Base-by-base conservation (phyloP, 2,888 invertebrate species). In the Drosophila austrosaltans region DNA sequence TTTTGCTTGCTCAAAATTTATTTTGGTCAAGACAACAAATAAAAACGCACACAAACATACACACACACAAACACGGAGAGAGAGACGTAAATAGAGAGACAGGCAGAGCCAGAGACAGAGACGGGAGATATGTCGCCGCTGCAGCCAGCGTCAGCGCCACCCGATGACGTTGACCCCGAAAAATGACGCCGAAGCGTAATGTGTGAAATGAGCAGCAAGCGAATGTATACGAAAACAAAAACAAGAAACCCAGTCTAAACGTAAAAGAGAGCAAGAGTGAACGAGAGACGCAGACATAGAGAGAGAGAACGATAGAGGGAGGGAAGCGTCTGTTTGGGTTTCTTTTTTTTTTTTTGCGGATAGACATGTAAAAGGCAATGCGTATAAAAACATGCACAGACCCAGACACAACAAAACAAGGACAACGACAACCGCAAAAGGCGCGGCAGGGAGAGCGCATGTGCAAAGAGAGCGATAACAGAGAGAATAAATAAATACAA, bases 141-240 rank as follows among this genome's bases (percentile, higher is more conserved):
- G 75, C 86, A 81, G 82, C 69, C 83, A 75, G 81, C 86, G 70
- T 42, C 69, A 69, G 73, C 76, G 83, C 89, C 90, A 90, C 89
- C 91, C 91, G 84, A 90, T 90, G 90, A 90, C 90, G 90, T 90
- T 90, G 90, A 90, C 90, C 90, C 90, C 90, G 87, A 90, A 90
- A 89, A 89, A 78, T 81, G 76, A 87, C 78, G 87, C 66, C 66
- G 79, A 82, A 89, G 74, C 78, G 80, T 85, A 85, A 89, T 85
- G 78, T 89, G 89, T 81, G 82, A 89, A 84, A 79, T 77, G 62
- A 53, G 69, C 75, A 74, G 64, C 48, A 48, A 54, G 66, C 82
- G 85, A 89, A 87, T 84, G 77, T 77, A 78, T 82, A 89, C 70
- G 87, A 89, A 87, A 85, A 85, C 85, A 85, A 87, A 85, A 89